Conservation (phyloP, 1,140 invertebrate species). For the Scaptomyza hsui region DNA sequence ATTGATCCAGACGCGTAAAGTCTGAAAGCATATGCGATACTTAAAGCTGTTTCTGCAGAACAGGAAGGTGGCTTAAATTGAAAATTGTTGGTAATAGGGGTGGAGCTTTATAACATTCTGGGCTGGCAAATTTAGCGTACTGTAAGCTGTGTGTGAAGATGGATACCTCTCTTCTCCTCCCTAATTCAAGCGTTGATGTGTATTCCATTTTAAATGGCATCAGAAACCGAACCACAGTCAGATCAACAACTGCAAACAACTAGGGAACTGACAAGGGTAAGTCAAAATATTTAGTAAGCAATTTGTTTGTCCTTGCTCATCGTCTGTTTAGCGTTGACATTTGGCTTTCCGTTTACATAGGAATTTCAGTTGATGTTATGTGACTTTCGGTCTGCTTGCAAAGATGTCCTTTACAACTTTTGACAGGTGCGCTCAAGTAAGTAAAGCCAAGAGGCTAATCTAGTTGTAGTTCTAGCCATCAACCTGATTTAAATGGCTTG, state of each 20-base stretch:
- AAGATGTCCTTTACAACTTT: background rate
- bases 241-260: slow-evolving; percentile 7
- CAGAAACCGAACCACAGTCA: slow-evolving; percentile 9
- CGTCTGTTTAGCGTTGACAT: slow-evolving; percentile 24
- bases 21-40: slow-evolving; percentile 16
- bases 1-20: background rate
- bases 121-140: slow-evolving; percentile 27
- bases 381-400: background rate
- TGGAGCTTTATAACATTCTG: slow-evolving; percentile 1
- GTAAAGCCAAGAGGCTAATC: background rate
- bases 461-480: background rate
- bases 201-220: slow-evolving; percentile 26
- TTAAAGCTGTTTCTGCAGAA: background rate
- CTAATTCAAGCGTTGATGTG: slow-evolving; percentile 6
- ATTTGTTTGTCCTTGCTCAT: slow-evolving; percentile 27
- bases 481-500: background rate
- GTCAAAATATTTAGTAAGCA: slow-evolving; percentile 41
- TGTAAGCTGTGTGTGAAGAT: slow-evolving; percentile 15
- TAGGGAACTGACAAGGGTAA: slow-evolving; percentile 31
- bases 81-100: background rate
- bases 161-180: background rate
- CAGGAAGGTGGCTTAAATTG: background rate
- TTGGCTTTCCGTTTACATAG: background rate
- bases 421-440: background rate
- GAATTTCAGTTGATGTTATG: background rate